Percentiles rank a stretch among this genome's conserved stretches.
Conservation (phyloP, 35 echinoderm and acorn worm species). For the Lytechinus variegatus region DNA sequence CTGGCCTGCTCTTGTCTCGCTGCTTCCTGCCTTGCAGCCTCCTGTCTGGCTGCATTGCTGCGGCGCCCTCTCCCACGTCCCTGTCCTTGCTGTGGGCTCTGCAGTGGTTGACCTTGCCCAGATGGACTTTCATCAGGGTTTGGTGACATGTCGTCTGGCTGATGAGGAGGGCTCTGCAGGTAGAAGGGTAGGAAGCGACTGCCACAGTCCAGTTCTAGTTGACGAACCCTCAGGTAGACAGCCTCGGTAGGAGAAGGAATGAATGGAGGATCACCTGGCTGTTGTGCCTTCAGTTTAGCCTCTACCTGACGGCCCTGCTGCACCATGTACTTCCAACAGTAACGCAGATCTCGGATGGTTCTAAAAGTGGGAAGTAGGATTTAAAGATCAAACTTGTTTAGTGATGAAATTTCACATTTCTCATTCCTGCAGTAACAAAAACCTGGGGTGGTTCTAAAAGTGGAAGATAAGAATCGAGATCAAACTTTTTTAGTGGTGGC, state of each 20-base stretch:
- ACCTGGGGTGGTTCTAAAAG: no score
- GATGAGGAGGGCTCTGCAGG: conserved; percentile 14
- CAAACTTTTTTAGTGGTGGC: no score
- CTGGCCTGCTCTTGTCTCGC: not conserved
- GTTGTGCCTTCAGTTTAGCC: conserved; percentile 25
- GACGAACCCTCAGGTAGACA: conserved; percentile 27
- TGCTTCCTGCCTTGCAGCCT: not conserved
- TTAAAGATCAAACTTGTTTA: no score
- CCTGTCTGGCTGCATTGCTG: not conserved
- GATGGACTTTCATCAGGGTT: not conserved
- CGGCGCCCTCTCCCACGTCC: not conserved
- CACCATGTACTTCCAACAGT: conserved; percentile 53
- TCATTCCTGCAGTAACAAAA: no score
- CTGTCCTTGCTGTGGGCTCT: not conserved
- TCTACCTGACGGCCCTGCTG: conserved; percentile 43
- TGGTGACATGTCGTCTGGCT: conserved; percentile 26
- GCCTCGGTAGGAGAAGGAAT: conserved; percentile 36
- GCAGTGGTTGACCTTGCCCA: conserved; percentile 17
- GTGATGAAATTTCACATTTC: no score
- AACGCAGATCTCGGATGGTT: conserved; percentile 26
- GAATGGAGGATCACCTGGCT: conserved; percentile 30
- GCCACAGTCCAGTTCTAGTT: conserved; percentile 40
- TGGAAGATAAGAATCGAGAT: no score
- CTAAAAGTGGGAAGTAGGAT: not conserved
- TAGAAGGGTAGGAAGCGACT: conserved; percentile 36